These are phyloP conservation scores for Athene cunicularia DNA, from an alignment of 2,113 vertebrate genomes.

Conservation along the genomic window DNA sequence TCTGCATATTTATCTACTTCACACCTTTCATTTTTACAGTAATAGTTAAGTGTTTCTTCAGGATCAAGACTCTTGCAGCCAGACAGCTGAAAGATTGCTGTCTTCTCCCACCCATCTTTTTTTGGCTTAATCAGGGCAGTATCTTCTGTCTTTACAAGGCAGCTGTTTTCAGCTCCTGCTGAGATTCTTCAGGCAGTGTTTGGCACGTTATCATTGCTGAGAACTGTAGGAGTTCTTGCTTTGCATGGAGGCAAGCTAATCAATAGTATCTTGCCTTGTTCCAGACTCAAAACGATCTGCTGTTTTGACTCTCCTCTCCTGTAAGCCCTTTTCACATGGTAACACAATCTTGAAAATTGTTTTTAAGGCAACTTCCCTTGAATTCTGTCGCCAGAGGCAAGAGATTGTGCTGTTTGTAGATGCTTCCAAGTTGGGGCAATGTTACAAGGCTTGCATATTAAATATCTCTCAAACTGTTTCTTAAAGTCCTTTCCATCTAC, in stretches of 20 bases:
- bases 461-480: background rate
- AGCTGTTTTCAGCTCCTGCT: background rate
- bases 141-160: background rate
- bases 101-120: background rate
- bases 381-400: background rate
- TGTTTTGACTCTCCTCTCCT: background rate
- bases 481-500: background rate
- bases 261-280: background rate
- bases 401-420: background rate
- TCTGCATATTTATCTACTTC: background rate
- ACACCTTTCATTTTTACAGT: background rate
- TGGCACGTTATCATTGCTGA: background rate
- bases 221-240: conserved; percentile 17
- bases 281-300: background rate
- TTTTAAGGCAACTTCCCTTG: background rate
- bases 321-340: background rate
- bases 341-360: background rate
- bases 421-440: background rate
- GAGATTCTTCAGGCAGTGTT: background rate
- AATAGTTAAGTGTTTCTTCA: background rate
- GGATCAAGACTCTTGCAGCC: background rate
- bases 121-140: background rate
- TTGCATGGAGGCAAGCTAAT: background rate
- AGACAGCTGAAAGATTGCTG: background rate
- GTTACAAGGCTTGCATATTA: background rate